Evolutionary conservation across 1,140 invertebrate genomes (phyloP), one percentile per base, ranked within the genome.

Genomic region (Berghia stephanieae): DNA sequence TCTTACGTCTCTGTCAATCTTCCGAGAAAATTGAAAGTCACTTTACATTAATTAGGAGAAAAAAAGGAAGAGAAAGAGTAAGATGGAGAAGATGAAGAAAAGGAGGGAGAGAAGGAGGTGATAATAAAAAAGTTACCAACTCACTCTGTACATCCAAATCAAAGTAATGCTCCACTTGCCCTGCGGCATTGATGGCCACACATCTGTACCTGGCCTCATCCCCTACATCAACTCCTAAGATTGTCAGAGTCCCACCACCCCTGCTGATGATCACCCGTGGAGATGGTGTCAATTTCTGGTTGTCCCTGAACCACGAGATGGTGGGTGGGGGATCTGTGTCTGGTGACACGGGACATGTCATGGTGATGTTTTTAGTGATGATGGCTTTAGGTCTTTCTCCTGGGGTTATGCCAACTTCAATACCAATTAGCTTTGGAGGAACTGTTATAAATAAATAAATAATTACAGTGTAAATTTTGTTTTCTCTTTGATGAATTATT

Each of bases 181-280:
- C 91, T 8, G 89, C 90, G 8, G 84, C 76, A 82, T 91, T 91
- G 4, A 79, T 84, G 4, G 91, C 91, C 6, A 88, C 80, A 82
- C 91, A 91, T 1, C 81, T 85, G 78, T 90, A 92, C 31, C 86
- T 80, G 10, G 90, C 91, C 69, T 89, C 88, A 78, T 91, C 90
- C 0, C 82, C 76, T 4, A 88, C 78, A 2, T 76, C 63, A 0
- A 86, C 82, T 38, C 66, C 43, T 1, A 34, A 67, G 27, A 90
- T 83, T 5, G 82, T 84, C 27, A 90, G 81, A 44, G 82, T 70
- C 44, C 74, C 73, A 1, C 88, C 88, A 36, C 85, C 82, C 8
- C 75, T 72, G 49, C 72, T 81, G 31, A 86, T 81, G 8, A 40
- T 42, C 13, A 86, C 79, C 18, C 84, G 77, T n/a, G 36, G 55